Percentiles rank a stretch among this genome's conserved stretches.
Evolutionary conservation across 2,797 vertebrate genomes (phyloP).

Genomic region (Halcyon chelicuti): DNA sequence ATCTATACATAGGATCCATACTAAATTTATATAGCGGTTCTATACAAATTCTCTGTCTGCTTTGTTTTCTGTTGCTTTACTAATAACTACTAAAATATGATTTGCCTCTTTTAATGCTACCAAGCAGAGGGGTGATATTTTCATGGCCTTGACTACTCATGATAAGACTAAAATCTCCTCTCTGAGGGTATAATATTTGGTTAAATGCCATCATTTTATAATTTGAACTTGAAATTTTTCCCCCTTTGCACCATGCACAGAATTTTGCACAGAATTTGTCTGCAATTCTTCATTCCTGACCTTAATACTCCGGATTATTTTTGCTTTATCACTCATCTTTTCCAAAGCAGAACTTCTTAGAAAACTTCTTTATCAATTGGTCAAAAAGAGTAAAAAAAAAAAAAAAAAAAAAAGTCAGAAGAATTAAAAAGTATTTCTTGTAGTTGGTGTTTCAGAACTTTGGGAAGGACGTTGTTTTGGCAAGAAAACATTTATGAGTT

Average conservation of each 20-base stretch:
- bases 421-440: background rate
- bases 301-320: background rate
- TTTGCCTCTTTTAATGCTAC: background rate
- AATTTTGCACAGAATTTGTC: constrained; percentile 3
- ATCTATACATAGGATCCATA: background rate
- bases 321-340: background rate
- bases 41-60: background rate
- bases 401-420: background rate
- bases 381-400: background rate
- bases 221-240: background rate
- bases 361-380: background rate
- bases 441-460: background rate
- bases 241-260: background rate
- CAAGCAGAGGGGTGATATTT: background rate
- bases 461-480: background rate
- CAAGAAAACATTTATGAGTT: background rate
- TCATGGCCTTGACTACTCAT: background rate
- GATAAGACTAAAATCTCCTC: background rate
- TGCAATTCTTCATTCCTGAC: background rate
- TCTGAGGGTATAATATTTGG: background rate
- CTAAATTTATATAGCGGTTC: background rate
- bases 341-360: background rate
- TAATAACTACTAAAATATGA: background rate
- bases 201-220: background rate
- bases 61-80: background rate